phyloP scores from a whole-genome alignment of 2,888 invertebrate genomes.

The Platycheirus albimanus region DNA sequence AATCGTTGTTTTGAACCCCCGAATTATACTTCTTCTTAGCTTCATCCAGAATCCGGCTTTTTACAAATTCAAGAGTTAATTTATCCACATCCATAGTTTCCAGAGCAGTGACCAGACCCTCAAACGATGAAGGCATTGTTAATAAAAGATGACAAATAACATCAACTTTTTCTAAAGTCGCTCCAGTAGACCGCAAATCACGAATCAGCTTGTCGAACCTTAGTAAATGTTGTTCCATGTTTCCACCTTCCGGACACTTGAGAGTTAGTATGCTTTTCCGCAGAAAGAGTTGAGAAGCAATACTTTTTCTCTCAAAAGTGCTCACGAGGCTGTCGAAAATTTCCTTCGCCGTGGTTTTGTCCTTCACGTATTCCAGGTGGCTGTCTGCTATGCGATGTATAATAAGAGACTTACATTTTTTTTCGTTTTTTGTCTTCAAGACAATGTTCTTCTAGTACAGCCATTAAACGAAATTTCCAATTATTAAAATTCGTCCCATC shows the following conservation, averaged over 20 bases:
- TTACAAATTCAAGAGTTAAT: not conserved
- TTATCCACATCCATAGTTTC: conserved; percentile 6
- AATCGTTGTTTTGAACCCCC: not conserved
- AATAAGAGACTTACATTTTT: not conserved
- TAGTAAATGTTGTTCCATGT: not conserved
- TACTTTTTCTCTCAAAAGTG: conserved; percentile 5
- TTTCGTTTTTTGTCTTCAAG: not conserved
- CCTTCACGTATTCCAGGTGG: not conserved
- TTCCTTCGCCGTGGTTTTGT: not conserved
- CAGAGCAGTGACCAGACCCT: not conserved
- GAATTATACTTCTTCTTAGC: not conserved
- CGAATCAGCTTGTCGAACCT: not conserved
- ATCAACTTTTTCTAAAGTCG: not conserved
- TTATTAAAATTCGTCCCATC: not conserved
- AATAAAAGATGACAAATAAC: no score
- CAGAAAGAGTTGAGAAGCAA: no score
- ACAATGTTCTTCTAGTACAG: not conserved
- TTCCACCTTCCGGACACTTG: not conserved
- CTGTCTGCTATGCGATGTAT: not conserved
- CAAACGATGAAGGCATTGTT: conserved; percentile 1
- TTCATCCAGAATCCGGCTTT: not conserved
- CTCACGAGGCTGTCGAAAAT: not conserved
- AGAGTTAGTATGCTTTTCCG: conserved; percentile 6
- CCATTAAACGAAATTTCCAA: conserved; percentile 1
- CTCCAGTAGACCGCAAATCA: not conserved